Conservation (phyloP, 2,113 vertebrate genomes). For the Cebus imitator region DNA sequence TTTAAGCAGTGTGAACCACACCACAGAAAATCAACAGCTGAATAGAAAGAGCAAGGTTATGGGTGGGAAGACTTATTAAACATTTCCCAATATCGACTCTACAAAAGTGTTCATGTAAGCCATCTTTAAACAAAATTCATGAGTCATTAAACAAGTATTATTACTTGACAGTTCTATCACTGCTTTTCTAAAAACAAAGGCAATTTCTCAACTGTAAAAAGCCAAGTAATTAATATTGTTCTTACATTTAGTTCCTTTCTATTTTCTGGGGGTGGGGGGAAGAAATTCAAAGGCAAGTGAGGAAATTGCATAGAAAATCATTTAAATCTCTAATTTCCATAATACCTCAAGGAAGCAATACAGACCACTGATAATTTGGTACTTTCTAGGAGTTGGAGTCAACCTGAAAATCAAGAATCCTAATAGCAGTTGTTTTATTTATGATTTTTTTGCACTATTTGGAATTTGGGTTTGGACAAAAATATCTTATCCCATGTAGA, state of each 20-base stretch:
- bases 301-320: not conserved
- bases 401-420: not conserved
- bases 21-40: not conserved
- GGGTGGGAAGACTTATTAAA: not conserved
- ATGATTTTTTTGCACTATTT: not conserved
- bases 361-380: not conserved
- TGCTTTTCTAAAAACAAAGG: not conserved
- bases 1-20: not conserved
- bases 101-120: not conserved
- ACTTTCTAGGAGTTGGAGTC: not conserved
- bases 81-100: not conserved
- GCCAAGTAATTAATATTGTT: not conserved
- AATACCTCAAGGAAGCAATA: not conserved
- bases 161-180: not conserved
- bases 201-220: not conserved
- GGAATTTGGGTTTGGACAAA: not conserved
- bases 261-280: not conserved
- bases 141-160: not conserved
- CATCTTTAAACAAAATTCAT: not conserved
- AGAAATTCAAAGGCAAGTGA: not conserved
- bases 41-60: not conserved
- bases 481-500: not conserved
- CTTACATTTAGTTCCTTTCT: not conserved
- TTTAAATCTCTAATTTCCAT: not conserved
- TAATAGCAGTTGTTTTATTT: not conserved